These are phyloP conservation scores for Drosophila murphyi DNA, from an alignment of 1,140 invertebrate species.

Conservation along the genomic window DNA sequence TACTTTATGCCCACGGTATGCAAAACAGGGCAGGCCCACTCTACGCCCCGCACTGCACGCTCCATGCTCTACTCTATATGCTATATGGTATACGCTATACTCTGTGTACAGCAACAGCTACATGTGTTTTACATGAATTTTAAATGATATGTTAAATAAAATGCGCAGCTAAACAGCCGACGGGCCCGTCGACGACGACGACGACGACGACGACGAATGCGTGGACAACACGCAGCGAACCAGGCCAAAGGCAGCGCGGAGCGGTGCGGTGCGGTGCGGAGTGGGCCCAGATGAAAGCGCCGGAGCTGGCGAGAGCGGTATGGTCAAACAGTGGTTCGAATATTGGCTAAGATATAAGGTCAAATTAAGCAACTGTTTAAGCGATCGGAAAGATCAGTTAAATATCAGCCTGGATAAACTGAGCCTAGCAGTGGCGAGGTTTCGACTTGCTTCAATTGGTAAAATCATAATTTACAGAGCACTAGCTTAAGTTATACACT, in stretches of 20 bases:
- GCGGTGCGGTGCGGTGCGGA: not conserved
- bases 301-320: conserved; percentile 16
- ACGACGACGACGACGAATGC: conserved; percentile 39
- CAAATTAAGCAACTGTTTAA: not conserved
- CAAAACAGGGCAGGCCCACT: conserved; percentile 62
- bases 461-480: too few species aligned
- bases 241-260: conserved; percentile 1
- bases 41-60: not conserved
- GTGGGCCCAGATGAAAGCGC: conserved; percentile 6
- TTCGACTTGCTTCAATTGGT: too few species aligned
- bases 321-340: conserved; percentile 22
- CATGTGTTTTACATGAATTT: conserved; percentile 84
- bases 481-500: too few species aligned
- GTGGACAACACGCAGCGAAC: conserved; percentile 43
- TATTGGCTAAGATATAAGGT: not conserved
- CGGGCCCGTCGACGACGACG: conserved; percentile 39
- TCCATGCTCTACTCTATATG: not conserved
- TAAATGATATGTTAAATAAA: conserved; percentile 84
- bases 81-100: not conserved
- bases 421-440: too few species aligned
- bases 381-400: not conserved
- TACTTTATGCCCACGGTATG: conserved; percentile 80
- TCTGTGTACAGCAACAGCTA: conserved; percentile 49
- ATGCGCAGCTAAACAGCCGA: conserved; percentile 80
- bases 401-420: too few species aligned